These are phyloP conservation scores for Synaphobranchus kaupii DNA, from an alignment of 2,797 vertebrate species.

Conservation along the genomic window DNA sequence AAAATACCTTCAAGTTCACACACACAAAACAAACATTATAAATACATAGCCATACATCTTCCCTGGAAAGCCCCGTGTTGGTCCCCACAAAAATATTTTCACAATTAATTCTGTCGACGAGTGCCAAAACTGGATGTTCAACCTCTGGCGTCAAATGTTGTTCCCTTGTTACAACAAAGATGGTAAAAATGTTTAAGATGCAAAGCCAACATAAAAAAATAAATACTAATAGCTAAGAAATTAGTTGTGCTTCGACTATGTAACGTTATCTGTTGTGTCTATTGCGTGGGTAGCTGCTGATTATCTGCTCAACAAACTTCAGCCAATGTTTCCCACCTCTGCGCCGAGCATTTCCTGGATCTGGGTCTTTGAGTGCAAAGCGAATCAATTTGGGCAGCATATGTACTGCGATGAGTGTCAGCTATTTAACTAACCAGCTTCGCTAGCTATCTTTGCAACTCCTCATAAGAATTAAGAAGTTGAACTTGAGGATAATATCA, in stretches of 20 bases:
- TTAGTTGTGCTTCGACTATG: neutral
- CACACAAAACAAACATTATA: neutral
- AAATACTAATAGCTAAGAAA: neutral
- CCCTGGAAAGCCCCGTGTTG: neutral
- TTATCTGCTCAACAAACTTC: constrained; percentile 11
- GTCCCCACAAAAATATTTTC: neutral
- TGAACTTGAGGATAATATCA: neutral
- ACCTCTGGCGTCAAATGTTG: neutral
- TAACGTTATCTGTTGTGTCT: neutral
- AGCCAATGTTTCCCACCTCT: constrained; percentile 41
- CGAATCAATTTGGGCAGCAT: constrained; percentile 4
- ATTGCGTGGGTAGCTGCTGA: neutral
- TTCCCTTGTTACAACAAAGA: neutral
- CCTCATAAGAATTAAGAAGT: neutral
- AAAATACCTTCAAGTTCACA: neutral
- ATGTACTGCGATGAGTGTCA: neutral
- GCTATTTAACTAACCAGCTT: neutral
- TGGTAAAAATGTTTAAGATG: neutral
- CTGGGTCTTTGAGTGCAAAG: constrained; percentile 39
- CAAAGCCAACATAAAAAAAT: neutral
- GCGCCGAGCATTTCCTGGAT: constrained; percentile 56
- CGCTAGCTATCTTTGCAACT: neutral
- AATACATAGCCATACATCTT: neutral
- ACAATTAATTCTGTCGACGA: neutral
- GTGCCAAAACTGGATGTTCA: neutral